Evolutionary conservation across 2,113 vertebrate species (phyloP).

Genomic region (Ursus arctos): DNA sequence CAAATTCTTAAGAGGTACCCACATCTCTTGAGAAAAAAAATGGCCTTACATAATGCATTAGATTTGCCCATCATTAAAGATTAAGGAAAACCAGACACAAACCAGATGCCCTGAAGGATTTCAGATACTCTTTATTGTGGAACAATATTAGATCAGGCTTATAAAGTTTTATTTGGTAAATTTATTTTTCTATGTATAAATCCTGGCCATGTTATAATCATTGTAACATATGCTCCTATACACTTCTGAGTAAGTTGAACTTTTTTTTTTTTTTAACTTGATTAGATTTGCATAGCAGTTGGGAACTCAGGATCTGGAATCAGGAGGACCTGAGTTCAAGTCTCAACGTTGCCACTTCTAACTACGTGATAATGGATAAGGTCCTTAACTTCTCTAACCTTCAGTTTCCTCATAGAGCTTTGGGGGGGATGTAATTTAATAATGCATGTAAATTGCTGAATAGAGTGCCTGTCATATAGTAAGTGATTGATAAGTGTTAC

Average conservation of each 20-base stretch:
- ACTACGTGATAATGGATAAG: neutral
- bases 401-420: neutral
- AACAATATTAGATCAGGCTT: neutral
- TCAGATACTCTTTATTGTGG: conserved; percentile 37
- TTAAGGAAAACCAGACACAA: conserved; percentile 78
- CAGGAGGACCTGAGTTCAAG: conserved; percentile 13
- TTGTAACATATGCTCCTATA: neutral
- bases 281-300: neutral
- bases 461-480: neutral
- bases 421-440: conserved; percentile 14
- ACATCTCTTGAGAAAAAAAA: conserved; percentile 80
- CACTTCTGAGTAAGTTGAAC: neutral
- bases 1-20: conserved; percentile 79
- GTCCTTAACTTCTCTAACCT: conserved; percentile 7
- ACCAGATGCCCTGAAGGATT: conserved; percentile 66
- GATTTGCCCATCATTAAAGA: conserved; percentile 82
- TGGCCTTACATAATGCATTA: conserved; percentile 78
- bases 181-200: conserved; percentile 36
- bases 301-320: neutral
- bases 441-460: conserved; percentile 46
- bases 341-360: conserved; percentile 31
- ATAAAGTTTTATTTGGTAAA: conserved; percentile 53
- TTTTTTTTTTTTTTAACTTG: neutral
- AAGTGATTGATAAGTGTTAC: neutral
- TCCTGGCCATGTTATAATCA: neutral